Evolutionary conservation across 2,113 vertebrate species (phyloP), one percentile per base, ranked within the genome.

Genomic region (Tragulus kanchil): DNA sequence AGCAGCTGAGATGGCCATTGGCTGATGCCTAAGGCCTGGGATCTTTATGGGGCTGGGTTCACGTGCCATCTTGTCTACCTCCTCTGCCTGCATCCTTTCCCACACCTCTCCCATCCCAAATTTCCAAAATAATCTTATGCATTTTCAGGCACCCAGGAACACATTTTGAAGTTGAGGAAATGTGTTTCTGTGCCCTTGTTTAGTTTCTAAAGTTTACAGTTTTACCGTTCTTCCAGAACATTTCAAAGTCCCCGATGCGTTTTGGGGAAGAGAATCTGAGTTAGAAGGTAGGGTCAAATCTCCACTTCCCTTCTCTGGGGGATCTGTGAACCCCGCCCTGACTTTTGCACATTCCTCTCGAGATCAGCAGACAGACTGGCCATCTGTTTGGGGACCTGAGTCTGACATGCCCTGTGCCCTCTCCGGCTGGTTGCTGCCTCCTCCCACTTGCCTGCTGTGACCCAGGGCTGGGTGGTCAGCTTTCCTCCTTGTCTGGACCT

Each of bases 251-350:
- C 69, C 77, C 1, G 0, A 0, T 77, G 85, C 36, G 28, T 54
- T 97, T 96, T 95, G 96, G 26, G 84, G 85, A 65, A 85, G 52
- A 59, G 50, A 81, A 69, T 89, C 69, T 95, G 85, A 95, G 67
- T 93, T 71, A 73, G 89, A 61, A 96, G 96, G 71, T 25, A 67
- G 59, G 48, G 54, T 78, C 2, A 15, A 19, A 79, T 28, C 12
- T 31, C 15, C 11, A 31, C n/a, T n/a, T 82, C n/a, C 25, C 42
- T 45, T 79, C 17, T 71, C 61, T 19, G 54, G 4, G 58, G 64
- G 31, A 21, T 56, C 31, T 50, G 15, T 62, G 89, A 93, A 31
- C 62, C 85, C 83, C 50, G 71, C 31, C 6, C 0, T 42, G 65
- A 59, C 50, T 83, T 96, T 90, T 85, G 75, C 69, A 56, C 84